These are phyloP conservation scores for Aleiodes alternator DNA, from an alignment of 2,888 invertebrate genomes.

Conservation along the genomic window DNA sequence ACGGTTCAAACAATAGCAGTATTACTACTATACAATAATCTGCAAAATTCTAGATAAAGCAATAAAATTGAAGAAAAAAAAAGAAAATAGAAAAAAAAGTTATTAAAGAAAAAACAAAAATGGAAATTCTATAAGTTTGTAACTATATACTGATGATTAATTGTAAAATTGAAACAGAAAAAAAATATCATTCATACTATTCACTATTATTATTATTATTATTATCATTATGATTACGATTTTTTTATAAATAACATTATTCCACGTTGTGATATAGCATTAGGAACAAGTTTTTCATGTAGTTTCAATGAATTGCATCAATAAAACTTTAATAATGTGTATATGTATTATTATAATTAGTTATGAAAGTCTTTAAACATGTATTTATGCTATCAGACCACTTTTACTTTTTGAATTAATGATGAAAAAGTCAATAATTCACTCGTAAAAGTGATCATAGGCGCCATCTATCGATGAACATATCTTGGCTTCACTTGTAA, in stretches of 20 bases:
- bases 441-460: no score
- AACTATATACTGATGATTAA: constrained; percentile 32
- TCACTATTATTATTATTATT: background rate
- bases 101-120: constrained; percentile 14
- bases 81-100: constrained; percentile 27
- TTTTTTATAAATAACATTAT: constrained; percentile 44
- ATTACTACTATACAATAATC: constrained; percentile 48
- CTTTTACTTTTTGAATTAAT: no score
- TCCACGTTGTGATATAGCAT: constrained; percentile 54
- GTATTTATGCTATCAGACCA: no score
- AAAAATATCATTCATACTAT: background rate
- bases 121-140: constrained; percentile 21
- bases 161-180: constrained; percentile 31
- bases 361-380: no score
- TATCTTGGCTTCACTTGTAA: no score
- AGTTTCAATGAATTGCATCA: constrained; percentile 52
- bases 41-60: background rate
- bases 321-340: background rate
- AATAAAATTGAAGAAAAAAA: background rate
- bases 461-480: no score
- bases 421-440: no score
- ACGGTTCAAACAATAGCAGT: constrained; percentile 54
- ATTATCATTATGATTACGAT: constrained; percentile 15
- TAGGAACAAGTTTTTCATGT: constrained; percentile 51
- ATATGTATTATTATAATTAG: no score